These are phyloP conservation scores for Epizoanthus scotinus DNA, from an alignment of 92 coral and sea anemone genomes.

Conservation along the genomic window DNA sequence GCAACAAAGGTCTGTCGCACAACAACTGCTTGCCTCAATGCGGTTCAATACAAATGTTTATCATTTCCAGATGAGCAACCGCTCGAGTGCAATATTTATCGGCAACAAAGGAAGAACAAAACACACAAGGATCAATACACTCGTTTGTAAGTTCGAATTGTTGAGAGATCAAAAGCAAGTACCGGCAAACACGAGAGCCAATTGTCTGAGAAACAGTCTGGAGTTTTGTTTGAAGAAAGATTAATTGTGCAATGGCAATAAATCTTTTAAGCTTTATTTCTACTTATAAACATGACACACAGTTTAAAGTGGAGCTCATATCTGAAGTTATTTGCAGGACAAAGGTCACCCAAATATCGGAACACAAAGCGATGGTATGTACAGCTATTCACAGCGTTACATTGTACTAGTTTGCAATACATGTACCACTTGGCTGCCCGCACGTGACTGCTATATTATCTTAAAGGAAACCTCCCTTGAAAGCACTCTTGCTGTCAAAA, in stretches of 20 bases:
- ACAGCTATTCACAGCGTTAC: neutral
- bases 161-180: conserved; percentile 8
- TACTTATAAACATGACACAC: neutral
- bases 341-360: neutral
- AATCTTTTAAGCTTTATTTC: too few relatives aligned
- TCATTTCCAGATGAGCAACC: conserved; percentile 22
- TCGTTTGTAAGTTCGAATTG: conserved; percentile 3
- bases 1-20: neutral
- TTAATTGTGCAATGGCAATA: conserved; percentile 5
- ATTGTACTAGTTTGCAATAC: too few relatives aligned
- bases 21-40: neutral
- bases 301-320: neutral
- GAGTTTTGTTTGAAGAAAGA: conserved; percentile 15
- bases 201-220: conserved; percentile 39
- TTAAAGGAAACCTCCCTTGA: too few relatives aligned
- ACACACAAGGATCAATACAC: neutral
- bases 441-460: too few relatives aligned
- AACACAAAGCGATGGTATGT: neutral
- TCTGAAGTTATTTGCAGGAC: conserved; percentile 7
- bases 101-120: neutral
- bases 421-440: too few relatives aligned
- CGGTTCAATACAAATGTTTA: conserved; percentile 18
- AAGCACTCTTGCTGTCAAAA: too few relatives aligned
- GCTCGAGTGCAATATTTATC: conserved; percentile 11
- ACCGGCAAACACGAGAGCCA: neutral